Percentiles rank a stretch among this genome's conserved stretches.
These are phyloP conservation scores for Ctenopoma multispine DNA, from an alignment of 2,797 vertebrate genomes.

Conservation along the genomic window DNA sequence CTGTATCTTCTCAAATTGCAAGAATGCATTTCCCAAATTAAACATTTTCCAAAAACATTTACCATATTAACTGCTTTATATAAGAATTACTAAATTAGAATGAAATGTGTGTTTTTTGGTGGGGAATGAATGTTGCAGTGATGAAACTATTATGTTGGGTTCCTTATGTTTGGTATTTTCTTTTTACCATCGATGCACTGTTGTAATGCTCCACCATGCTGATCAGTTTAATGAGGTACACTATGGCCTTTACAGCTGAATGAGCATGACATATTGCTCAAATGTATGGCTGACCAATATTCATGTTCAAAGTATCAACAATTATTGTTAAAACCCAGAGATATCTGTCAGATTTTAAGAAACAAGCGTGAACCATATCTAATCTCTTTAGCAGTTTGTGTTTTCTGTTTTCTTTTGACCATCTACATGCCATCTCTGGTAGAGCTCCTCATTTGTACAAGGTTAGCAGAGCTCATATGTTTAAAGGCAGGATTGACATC, in stretches of 20 bases:
- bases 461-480: constrained; percentile 13
- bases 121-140: background rate
- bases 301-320: constrained; percentile 21
- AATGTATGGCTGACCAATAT: constrained; percentile 41
- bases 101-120: background rate
- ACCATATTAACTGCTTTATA: background rate
- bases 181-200: background rate
- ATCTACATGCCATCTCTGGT: constrained; percentile 11
- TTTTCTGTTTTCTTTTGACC: background rate
- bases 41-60: background rate
- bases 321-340: constrained; percentile 17
- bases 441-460: constrained; percentile 9
- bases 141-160: constrained; percentile 11
- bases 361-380: constrained; percentile 25
- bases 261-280: constrained; percentile 29
- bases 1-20: background rate
- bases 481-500: constrained; percentile 23
- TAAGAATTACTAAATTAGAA: too few relatives aligned
- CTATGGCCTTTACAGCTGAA: constrained; percentile 31
- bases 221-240: constrained; percentile 35
- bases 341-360: background rate
- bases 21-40: background rate
- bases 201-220: too few relatives aligned
- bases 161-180: constrained; percentile 8
- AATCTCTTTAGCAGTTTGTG: background rate